phyloP scores from a whole-genome alignment of 2,797 vertebrate genomes.

The Oryzias dopingdopingensis region DNA sequence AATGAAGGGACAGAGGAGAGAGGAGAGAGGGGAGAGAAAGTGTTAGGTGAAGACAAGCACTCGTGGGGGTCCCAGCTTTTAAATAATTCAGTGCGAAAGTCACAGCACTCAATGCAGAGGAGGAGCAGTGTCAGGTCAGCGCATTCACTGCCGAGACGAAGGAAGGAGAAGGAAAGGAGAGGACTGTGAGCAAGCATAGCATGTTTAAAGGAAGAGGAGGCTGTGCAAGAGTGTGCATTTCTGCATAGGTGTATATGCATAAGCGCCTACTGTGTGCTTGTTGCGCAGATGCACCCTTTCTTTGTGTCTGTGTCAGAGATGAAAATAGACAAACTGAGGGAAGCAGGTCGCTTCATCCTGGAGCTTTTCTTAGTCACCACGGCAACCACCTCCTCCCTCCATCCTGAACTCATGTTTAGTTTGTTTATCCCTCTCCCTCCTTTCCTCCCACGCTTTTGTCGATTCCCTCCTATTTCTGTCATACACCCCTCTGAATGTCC shows the following conservation, averaged over 20 bases:
- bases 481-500: constrained; percentile 19
- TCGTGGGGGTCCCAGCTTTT: constrained; percentile 79
- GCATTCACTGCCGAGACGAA: constrained; percentile 67
- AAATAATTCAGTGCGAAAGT: constrained; percentile 81
- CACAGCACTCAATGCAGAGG: constrained; percentile 73
- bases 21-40: constrained; percentile 4
- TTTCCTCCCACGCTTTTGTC: constrained; percentile 25
- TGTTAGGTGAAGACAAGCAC: constrained; percentile 70
- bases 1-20: constrained; percentile 41
- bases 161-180: constrained; percentile 23
- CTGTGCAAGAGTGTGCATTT: constrained; percentile 26
- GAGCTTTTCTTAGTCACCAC: constrained; percentile 66
- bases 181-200: constrained; percentile 31
- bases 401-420: constrained; percentile 39
- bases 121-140: constrained; percentile 77
- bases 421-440: constrained; percentile 39
- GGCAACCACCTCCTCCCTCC: constrained; percentile 63
- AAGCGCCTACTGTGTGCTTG: constrained; percentile 11
- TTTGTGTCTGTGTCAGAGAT: constrained; percentile 29
- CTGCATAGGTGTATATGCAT: constrained; percentile 3
- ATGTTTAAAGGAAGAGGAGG: constrained; percentile 38
- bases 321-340: constrained; percentile 63
- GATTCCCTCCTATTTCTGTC: constrained; percentile 22
- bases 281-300: constrained; percentile 7
- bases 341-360: constrained; percentile 60